A percentile compares a stretch with the other conserved stretches of the same genome.
Evolutionary conservation across 2,797 vertebrate genomes (phyloP).

Genomic region (Peromyscus eremicus): DNA sequence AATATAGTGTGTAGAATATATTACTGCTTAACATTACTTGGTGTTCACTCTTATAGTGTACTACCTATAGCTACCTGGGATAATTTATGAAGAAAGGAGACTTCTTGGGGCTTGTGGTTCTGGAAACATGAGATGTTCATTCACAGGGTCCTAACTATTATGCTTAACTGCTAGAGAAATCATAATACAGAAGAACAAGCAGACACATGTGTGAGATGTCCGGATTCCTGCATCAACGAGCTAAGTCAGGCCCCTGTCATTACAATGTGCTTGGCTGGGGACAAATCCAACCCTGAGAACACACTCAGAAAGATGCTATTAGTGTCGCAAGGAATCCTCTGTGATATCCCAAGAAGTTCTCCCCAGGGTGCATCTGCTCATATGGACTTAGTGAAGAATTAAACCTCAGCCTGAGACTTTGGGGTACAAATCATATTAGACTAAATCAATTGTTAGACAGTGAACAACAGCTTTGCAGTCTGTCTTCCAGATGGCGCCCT

Average conservation of each 20-base stretch:
- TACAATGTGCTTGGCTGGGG: no score
- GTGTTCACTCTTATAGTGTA: neutral
- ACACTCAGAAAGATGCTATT: no score
- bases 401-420: neutral
- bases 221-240: accelerated
- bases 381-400: neutral
- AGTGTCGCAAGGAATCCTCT: neutral
- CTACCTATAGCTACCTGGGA: neutral
- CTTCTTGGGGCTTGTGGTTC: neutral
- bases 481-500: neutral
- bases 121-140: neutral
- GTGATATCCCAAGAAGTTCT: no score
- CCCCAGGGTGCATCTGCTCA: neutral
- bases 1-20: neutral
- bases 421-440: neutral
- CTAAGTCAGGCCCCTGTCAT: no score
- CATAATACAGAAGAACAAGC: neutral
- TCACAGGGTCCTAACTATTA: no score
- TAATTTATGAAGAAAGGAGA: neutral
- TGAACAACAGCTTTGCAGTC: neutral
- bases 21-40: neutral
- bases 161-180: neutral
- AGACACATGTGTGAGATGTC: neutral
- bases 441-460: neutral
- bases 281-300: neutral